Conservation (phyloP, 2,797 vertebrate genomes). For the Siniperca obscura region DNA sequence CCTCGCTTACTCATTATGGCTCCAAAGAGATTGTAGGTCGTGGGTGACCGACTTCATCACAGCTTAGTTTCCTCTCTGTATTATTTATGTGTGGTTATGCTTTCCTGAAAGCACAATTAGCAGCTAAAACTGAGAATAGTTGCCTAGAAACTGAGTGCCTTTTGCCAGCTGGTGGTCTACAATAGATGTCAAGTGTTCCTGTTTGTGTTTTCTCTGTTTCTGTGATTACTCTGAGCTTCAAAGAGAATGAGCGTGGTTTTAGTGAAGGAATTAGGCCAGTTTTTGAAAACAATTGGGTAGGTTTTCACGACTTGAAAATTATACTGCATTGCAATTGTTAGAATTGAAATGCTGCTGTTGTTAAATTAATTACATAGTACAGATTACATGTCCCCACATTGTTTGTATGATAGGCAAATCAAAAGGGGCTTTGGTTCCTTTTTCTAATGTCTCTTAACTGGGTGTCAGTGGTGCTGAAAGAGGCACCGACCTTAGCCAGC, state of each 20-base stretch:
- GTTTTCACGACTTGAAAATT: conserved; percentile 31
- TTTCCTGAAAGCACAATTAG: conserved; percentile 77
- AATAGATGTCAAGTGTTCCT: conserved; percentile 69
- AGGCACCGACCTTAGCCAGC: conserved; percentile 26
- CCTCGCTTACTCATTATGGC: conserved; percentile 44
- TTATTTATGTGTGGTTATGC: conserved; percentile 71
- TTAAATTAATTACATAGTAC: conserved; percentile 23
- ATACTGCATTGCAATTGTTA: conserved; percentile 12
- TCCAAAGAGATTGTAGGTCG: conserved; percentile 63
- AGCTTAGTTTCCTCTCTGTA: conserved; percentile 71
- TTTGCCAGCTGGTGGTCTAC: conserved; percentile 68
- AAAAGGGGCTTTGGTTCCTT: conserved; percentile 5
- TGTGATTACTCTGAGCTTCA: conserved; percentile 65
- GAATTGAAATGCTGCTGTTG: conserved; percentile 26
- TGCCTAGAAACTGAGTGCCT: conserved; percentile 75
- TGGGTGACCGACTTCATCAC: conserved; percentile 67
- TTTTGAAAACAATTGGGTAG: conserved; percentile 47
- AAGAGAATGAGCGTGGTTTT: conserved; percentile 60
- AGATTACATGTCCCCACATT: conserved; percentile 28
- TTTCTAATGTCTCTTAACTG: conserved; percentile 1
- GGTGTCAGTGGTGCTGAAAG: conserved; percentile 40
- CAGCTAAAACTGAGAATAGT: conserved; percentile 69
- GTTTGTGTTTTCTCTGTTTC: conserved; percentile 57
- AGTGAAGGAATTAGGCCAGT: conserved; percentile 48
- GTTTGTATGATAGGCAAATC: conserved; percentile 28